Percentiles rank a stretch among this genome's conserved stretches.
phyloP scores from a whole-genome alignment of 2,113 vertebrate species.

The Cepphus grylle region DNA sequence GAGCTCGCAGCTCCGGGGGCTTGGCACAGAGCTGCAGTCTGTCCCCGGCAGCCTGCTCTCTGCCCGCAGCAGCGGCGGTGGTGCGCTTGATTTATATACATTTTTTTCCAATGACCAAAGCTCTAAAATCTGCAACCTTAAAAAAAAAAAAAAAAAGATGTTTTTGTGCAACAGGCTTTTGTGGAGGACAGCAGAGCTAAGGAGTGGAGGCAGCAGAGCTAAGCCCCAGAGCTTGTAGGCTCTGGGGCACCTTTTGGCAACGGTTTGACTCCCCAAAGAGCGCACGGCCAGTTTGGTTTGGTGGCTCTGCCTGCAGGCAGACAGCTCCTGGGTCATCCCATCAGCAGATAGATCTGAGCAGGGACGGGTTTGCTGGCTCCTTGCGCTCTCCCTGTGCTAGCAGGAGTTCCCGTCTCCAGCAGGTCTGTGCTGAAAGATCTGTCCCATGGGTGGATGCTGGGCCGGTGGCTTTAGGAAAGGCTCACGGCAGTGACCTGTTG shows the following conservation, averaged over 20 bases:
- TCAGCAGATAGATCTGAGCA: neutral
- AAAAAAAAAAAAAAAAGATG: neutral
- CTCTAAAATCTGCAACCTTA: neutral
- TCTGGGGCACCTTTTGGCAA: neutral
- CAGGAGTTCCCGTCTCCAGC: neutral
- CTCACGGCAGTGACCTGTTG: neutral
- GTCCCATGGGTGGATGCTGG: neutral
- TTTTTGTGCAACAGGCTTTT: neutral
- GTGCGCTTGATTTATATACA: conserved; percentile 25
- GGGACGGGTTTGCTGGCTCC: neutral
- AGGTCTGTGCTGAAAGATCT: neutral
- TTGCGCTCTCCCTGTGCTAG: neutral
- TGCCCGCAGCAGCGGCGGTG: neutral
- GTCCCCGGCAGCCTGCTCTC: neutral
- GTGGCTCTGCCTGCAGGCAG: neutral
- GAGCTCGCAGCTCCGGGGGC: neutral
- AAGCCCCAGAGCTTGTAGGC: neutral
- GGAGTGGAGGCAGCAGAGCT: neutral
- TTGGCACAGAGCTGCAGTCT: conserved; percentile 22
- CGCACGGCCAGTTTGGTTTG: neutral
- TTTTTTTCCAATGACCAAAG: conserved; percentile 36
- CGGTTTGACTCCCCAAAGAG: neutral
- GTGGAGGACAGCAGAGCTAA: neutral
- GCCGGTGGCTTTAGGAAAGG: neutral
- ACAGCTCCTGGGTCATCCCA: neutral